A percentile compares a stretch with the other conserved stretches of the same genome.
phyloP scores from a whole-genome alignment of 1,140 invertebrate species.

The Rhopalosiphum maidis region DNA sequence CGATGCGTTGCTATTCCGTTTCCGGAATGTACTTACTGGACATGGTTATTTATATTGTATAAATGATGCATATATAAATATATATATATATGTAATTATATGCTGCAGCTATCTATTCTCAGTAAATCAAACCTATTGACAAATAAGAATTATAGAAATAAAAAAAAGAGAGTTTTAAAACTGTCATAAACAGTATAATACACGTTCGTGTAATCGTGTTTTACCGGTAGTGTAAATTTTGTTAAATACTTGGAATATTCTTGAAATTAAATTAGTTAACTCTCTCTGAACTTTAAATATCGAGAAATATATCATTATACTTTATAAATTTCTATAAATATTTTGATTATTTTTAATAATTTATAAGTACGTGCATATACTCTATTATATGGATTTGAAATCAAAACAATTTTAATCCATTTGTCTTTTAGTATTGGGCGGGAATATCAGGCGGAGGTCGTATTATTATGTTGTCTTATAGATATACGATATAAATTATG shows the following conservation, averaged over 20 bases:
- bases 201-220: background rate
- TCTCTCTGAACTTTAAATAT: background rate
- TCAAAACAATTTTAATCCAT: background rate
- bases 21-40: background rate
- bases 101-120: background rate
- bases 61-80: no score
- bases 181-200: background rate
- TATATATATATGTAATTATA: background rate
- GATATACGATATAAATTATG: background rate
- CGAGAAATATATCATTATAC: background rate
- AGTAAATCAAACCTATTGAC: background rate
- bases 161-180: background rate
- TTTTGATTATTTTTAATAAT: background rate
- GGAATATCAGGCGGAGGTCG: no score
- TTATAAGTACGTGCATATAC: background rate
- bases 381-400: background rate
- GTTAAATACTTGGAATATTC: background rate
- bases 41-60: no score
- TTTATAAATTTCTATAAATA: background rate
- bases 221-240: background rate
- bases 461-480: background rate
- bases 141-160: background rate
- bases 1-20: background rate
- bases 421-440: background rate
- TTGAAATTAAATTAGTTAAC: background rate